Conservation (phyloP, 2,113 vertebrate species). For the Dromiciops gliroides region DNA sequence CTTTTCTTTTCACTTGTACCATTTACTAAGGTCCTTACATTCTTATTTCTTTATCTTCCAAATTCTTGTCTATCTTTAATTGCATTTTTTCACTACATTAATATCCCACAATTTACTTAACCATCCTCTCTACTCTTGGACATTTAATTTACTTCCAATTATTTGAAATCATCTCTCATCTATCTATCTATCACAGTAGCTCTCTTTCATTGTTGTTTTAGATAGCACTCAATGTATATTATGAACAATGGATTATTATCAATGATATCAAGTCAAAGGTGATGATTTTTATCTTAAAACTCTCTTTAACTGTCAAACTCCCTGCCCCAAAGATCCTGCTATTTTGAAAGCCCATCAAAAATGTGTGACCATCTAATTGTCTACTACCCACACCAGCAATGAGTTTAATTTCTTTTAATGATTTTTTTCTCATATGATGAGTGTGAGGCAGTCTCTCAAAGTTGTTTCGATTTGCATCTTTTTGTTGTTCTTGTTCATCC, state of each 20-base stretch:
- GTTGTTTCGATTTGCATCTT: neutral
- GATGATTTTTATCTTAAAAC: neutral
- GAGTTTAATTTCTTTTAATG: neutral
- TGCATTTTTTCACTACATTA: neutral
- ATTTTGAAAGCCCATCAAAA: neutral
- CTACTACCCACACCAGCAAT: neutral
- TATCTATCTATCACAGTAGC: neutral
- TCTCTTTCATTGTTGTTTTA: neutral
- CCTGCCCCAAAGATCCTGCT: neutral
- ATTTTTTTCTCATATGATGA: neutral
- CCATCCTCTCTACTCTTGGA: neutral
- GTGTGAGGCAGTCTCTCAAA: neutral
- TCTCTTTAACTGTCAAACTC: neutral
- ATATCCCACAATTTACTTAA: neutral
- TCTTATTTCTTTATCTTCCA: neutral
- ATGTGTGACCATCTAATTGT: neutral
- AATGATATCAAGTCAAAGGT: neutral
- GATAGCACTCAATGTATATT: neutral
- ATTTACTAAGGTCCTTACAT: neutral
- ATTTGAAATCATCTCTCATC: neutral
- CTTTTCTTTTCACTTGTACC: neutral
- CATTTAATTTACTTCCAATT: neutral
- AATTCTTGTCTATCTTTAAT: neutral
- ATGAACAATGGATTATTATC: neutral
- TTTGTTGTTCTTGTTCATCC: neutral